phyloP scores from a whole-genome alignment of 2,113 vertebrate genomes.

The Urocolius indicus region DNA sequence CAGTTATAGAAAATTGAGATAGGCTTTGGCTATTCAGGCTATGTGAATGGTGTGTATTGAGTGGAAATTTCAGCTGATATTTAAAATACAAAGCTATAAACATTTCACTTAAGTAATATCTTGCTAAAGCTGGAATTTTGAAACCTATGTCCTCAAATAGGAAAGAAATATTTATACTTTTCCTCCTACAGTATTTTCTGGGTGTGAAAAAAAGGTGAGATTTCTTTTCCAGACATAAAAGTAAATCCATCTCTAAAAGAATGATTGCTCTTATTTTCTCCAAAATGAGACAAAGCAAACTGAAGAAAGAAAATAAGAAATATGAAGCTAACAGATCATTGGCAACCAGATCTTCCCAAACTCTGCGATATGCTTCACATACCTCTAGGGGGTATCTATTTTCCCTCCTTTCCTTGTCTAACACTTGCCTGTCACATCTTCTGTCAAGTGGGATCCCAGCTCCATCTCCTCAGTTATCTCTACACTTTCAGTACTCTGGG shows the following conservation, averaged over 20 bases:
- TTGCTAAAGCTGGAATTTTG: not conserved
- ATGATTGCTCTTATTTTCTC: not conserved
- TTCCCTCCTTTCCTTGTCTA: not conserved
- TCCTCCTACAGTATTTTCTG: not conserved
- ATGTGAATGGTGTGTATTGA: fast-evolving
- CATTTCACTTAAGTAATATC: not conserved
- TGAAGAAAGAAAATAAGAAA: not conserved
- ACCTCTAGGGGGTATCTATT: not conserved
- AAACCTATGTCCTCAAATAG: not conserved
- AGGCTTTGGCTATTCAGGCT: not conserved
- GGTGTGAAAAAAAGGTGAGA: fast-evolving
- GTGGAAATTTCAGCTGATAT: not conserved
- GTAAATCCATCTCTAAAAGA: not conserved
- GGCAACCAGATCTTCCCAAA: not conserved
- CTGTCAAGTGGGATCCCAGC: not conserved
- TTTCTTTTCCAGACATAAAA: not conserved
- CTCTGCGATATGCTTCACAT: fast-evolving
- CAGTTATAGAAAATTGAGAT: not conserved
- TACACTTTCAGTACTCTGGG: not conserved
- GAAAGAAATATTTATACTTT: not conserved
- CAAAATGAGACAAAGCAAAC: not conserved
- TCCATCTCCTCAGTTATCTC: not conserved
- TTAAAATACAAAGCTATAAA: not conserved
- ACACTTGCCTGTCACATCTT: not conserved
- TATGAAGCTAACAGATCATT: not conserved